Conservation (phyloP, 2,888 invertebrate genomes). For the Melieria omissa region DNA sequence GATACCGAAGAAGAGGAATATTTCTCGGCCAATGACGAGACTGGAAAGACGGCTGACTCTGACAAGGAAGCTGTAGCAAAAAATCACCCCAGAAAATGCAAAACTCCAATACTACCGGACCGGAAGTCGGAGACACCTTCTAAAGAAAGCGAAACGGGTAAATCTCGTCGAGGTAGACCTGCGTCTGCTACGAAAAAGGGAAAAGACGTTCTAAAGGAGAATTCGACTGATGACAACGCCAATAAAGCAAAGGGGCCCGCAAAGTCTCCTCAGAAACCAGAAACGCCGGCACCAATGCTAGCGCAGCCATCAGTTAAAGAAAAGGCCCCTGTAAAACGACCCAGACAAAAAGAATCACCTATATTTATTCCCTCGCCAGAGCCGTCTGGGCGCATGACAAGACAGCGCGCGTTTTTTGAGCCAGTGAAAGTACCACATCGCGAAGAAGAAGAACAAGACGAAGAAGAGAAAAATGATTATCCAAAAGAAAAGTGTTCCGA, state of each 20-base stretch:
- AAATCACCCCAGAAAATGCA: conserved; percentile 41
- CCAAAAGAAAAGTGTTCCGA: conserved; percentile 5
- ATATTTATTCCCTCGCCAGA: conserved; percentile 64
- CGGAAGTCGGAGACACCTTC: conserved; percentile 49
- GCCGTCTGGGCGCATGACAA: conserved; percentile 64
- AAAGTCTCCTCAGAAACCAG: conserved; percentile 38
- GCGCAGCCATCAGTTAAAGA: conserved; percentile 48
- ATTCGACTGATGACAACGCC: conserved; percentile 35
- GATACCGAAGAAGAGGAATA: conserved; percentile 53
- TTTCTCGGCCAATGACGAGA: conserved; percentile 54
- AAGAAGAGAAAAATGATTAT: conserved; percentile 5
- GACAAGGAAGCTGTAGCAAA: conserved; percentile 41
- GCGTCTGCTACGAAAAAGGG: conserved; percentile 45
- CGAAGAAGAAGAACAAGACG: conserved; percentile 25
- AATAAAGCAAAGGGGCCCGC: conserved; percentile 36
- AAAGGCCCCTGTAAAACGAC: conserved; percentile 55
- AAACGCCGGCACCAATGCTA: conserved; percentile 8
- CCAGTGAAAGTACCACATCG: conserved; percentile 62
- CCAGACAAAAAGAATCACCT: conserved; percentile 63
- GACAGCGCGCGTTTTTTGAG: conserved; percentile 65
- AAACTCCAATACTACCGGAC: conserved; percentile 40
- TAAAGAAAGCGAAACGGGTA: conserved; percentile 49
- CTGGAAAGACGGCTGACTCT: conserved; percentile 44
- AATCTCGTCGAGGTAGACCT: conserved; percentile 50
- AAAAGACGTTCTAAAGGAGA: conserved; percentile 30